Evolutionary conservation across 2,888 invertebrate genomes (phyloP), one percentile per base, ranked within the genome.

Genomic region (Thecocarcelia acutangulata): DNA sequence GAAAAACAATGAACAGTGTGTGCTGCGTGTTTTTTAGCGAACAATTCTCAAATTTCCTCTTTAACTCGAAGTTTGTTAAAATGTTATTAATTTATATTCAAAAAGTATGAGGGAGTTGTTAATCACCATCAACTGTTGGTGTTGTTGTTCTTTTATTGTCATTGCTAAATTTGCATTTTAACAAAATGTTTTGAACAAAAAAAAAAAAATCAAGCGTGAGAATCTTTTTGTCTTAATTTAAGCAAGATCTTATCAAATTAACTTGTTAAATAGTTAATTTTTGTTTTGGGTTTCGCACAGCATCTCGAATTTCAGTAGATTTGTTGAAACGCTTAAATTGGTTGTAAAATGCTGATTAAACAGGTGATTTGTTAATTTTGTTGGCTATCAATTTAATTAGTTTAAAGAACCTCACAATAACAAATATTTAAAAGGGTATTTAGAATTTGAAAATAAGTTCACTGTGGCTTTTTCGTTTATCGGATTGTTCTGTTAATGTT

Each of bases 191-290:
- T 37, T 58, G n/a, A n/a, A n/a, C n/a, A n/a, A n/a, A n/a, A n/a
- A n/a, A n/a, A n/a, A n/a, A 19, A 19, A 63, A 48, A 4, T 48
- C 19, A 46, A 63, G 15, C 63, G 63, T 63, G 63, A 48, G 63
- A 63, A 63, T 63, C 33, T 63, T 48, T 63, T 33, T 19, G 8
- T 63, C 33, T 48, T 13, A 17, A 12, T 48, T 28, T 4, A 6
- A 52, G 37, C 5, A 52, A 52, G 50, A 52, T 50, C 37, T 40
- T 66, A 50, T 66, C 50, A 52, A 40, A 40, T 52, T 52, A 52
- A 40, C 52, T n/a, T 66, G 52, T 52, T 52, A 15, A 66, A 66
- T 52, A 24, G 52, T 52, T 66, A 64, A 50, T 50, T 40, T 59
- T 24, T 11, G 42, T 33, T 33, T 8, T 6, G 3, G 9, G 1